Evolutionary conservation across 2,113 vertebrate species (phyloP).

Genomic region (Argyrosomus japonicus): DNA sequence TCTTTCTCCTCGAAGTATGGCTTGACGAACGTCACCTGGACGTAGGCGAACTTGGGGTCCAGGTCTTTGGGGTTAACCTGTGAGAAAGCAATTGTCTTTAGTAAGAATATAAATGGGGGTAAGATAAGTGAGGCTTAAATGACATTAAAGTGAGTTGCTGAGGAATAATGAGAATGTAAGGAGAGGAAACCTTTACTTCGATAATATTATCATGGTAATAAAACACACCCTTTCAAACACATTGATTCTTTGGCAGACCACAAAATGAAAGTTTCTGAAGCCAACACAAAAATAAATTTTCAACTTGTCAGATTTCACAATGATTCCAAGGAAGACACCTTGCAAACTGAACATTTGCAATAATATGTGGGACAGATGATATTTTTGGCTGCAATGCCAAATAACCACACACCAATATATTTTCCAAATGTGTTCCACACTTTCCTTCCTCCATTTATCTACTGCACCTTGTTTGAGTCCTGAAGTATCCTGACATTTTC

Average conservation of each 20-base stretch:
- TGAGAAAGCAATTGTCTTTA: neutral
- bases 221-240: neutral
- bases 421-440: neutral
- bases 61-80: slow-evolving; percentile 95
- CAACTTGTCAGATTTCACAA: neutral
- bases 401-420: no score
- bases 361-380: neutral
- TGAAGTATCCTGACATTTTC: slow-evolving; percentile 96
- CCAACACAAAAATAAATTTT: neutral
- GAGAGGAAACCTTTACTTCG: no score
- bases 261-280: neutral
- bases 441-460: neutral
- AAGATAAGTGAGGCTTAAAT: no score
- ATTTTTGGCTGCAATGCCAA: no score
- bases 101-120: neutral
- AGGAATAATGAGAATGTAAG: no score
- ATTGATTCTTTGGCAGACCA: neutral
- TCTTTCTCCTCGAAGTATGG: slow-evolving; percentile 97
- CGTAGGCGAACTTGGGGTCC: slow-evolving; percentile 92
- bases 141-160: neutral
- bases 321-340: neutral
- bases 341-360: neutral
- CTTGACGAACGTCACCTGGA: slow-evolving; percentile 97
- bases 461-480: slow-evolving; percentile 93
- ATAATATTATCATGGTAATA: neutral